Base-by-base conservation (phyloP, 1,140 invertebrate species). In the Zophobas atratus region DNA sequence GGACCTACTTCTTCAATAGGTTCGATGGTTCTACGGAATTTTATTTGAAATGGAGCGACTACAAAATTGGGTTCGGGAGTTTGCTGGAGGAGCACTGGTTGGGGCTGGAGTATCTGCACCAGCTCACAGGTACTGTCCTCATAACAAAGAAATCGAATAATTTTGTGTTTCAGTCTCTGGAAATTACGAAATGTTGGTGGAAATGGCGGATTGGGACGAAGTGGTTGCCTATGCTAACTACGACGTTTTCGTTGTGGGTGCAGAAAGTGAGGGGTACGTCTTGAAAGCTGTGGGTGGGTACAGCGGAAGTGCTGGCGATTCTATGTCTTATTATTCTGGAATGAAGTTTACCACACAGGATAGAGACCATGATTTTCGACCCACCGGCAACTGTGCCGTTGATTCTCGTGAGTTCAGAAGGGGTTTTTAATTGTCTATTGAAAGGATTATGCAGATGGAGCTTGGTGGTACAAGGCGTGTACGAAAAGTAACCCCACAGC, bases 321-420 rank as follows among this genome's bases (percentile, higher is more conserved):
- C 93, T 0, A 83, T 95, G 8, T 87, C 88, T 6, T 93, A 93
- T 60, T 93, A 95, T 81, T 91, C 93, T 34, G 91, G 91, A 0
- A 90, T 91, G 84, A 91, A 90, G 83, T 95, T 94, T 84, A 93
- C 92, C 46, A 94, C 93, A 0, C 87, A 88, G 43, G 43, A 46
- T 8, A 46, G 3, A 8, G 43, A 46, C 8, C 43, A 46, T 46
- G 43, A 46, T 46, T 20, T 20, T 20, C 43, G 8, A 46, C 3
- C 3, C 43, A 46, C 3, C 8, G 43, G 43, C 43, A 46, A 46
- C 43, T 46, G 43, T 2, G 82, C 76, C 8, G 8, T 8, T 4
- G 3, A 4, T 8, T 8, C 3, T 8, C 3, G 43, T 46, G 43
- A 46, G 43, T 3, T 4, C 8, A 4, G 43, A 4, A 46, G 43